Evolutionary conservation across 2,113 vertebrate species (phyloP).

Genomic region (Chloropsis cyanopogon): DNA sequence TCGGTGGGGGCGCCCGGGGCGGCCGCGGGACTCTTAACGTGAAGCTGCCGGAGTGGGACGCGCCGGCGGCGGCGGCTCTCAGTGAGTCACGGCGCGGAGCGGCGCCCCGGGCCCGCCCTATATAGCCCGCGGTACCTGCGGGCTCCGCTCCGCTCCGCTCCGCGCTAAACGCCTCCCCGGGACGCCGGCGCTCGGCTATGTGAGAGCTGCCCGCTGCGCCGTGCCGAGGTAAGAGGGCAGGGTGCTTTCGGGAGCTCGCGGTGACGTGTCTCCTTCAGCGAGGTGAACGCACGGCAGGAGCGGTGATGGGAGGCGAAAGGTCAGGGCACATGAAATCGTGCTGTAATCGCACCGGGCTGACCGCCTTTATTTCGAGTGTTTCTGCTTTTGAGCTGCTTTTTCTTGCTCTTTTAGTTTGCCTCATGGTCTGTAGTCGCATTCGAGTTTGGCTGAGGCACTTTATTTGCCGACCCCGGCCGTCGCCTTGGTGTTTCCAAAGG

Average conservation of each 20-base stretch:
- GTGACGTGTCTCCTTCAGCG: not conserved
- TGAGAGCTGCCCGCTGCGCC: not conserved
- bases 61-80: not conserved
- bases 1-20: not conserved
- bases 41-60: constrained; percentile 50
- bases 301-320: not conserved
- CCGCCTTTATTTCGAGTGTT: not conserved
- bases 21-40: constrained; percentile 77
- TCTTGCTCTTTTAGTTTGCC: not conserved
- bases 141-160: not conserved
- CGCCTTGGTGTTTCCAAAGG: not conserved
- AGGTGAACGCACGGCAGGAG: not conserved
- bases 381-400: not conserved
- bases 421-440: not conserved
- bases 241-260: fast-evolving
- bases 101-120: constrained; percentile 52
- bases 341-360: not conserved
- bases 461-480: not conserved
- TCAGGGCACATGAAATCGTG: not conserved
- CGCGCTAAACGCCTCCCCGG: not conserved
- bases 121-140: constrained; percentile 67
- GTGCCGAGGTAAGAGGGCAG: constrained; percentile 29
- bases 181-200: not conserved
- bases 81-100: constrained; percentile 60
- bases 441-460: not conserved